Evolutionary conservation across 2,797 vertebrate species (phyloP), one percentile per base, ranked within the genome.

Genomic region (Poeciliopsis infans): DNA sequence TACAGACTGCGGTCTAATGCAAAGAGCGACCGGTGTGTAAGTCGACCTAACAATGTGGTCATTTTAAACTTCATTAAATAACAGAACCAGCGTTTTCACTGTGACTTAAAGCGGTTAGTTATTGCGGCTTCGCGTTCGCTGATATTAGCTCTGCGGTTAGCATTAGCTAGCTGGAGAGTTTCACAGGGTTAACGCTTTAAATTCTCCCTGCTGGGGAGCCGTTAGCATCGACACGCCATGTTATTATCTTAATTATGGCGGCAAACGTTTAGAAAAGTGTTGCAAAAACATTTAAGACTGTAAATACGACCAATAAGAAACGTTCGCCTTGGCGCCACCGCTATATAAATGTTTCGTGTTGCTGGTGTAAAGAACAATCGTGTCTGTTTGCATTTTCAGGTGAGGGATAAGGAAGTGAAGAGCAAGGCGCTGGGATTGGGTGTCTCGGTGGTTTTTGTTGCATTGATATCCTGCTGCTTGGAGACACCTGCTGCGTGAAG

Each of bases 311-410:
- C 55, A 55, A 8, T 12, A 23, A n/a, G 5, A 36, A 12, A n/a
- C 15, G 41, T 16, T 4, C 47, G 11, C n/a, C 69, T 88, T 91
- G n/a, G 91, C 86, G 88, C 90, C 88, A 88, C 79, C 16, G 31
- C 49, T 72, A 20, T 0, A 10, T 0, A 10, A 53, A 28, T 2
- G 3, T 73, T 39, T 16, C 36, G 12, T 31, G 16, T 16, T 3
- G 28, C 5, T 31, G 1, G 1, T 59, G 12, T 31, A 7, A 33
- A 72, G 28, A 47, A 73, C 49, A 49, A 0, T 8, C 7, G 47
- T 68, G 43, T 39, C 31, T 68, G 7, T 57, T 28, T 12, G 23
- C 57, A 4, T 80, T 79, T 81, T 7, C 66, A 82, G 66, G 2
- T 1, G n/a, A 39, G 15, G 39, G 3, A 11, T 59, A 11, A 5